Evolutionary conservation across 2,888 invertebrate species (phyloP).

Genomic region (Alloplasta piceator): DNA sequence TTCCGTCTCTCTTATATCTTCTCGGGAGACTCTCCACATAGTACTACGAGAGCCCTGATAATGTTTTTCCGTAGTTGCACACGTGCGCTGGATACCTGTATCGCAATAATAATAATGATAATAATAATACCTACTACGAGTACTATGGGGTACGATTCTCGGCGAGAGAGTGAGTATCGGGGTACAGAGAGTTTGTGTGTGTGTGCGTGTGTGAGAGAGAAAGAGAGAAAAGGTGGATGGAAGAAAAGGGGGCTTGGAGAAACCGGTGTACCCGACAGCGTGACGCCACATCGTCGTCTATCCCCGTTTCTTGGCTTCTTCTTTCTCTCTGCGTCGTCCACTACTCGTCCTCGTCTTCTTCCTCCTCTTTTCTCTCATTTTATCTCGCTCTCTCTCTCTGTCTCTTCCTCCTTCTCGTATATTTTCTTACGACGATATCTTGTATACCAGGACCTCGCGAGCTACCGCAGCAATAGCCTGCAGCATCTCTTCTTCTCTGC

Average conservation of each 20-base stretch:
- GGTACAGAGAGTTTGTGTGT: slow-evolving; percentile 47
- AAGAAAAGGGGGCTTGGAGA: slow-evolving; percentile 77
- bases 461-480: slow-evolving; percentile 52
- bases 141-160: slow-evolving; percentile 46
- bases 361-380: slow-evolving; percentile 43
- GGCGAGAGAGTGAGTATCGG: slow-evolving; percentile 51
- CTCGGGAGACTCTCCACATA: slow-evolving; percentile 11
- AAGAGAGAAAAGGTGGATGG: slow-evolving; percentile 69
- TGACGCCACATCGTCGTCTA: slow-evolving; percentile 79
- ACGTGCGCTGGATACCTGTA: slow-evolving; percentile 47
- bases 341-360: slow-evolving; percentile 60
- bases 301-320: slow-evolving; percentile 65
- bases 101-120: slow-evolving; percentile 27
- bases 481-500: slow-evolving; percentile 64
- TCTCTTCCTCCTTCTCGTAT: slow-evolving; percentile 32
- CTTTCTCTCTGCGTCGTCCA: slow-evolving; percentile 66
- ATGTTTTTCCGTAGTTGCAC: slow-evolving; percentile 52
- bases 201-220: slow-evolving; percentile 54
- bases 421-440: slow-evolving; percentile 43
- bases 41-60: slow-evolving; percentile 52
- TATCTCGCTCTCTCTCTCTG: slow-evolving; percentile 14
- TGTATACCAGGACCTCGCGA: slow-evolving; percentile 46
- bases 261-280: slow-evolving; percentile 83
- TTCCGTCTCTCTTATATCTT: neutral
- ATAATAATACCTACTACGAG: slow-evolving; percentile 32